Evolutionary conservation across 2,113 vertebrate genomes (phyloP), one percentile per base, ranked within the genome.

Genomic region (Falco punctatus): DNA sequence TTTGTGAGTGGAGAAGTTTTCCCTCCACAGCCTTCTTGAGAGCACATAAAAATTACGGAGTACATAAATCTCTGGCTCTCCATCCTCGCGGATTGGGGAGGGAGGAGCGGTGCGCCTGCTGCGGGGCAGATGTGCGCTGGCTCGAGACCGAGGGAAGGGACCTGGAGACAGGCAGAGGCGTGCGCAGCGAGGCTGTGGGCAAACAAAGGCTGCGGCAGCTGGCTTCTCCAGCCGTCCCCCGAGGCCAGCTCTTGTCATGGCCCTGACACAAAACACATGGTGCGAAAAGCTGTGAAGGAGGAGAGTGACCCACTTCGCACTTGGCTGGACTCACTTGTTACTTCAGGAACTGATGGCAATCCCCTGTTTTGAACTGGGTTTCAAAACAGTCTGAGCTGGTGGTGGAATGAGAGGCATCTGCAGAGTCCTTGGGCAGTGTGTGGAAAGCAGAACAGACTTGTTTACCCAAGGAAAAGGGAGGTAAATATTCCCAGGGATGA

Each of bases 1-100:
- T 98, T 98, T 96, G 97, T 75, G 90, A 94, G 94, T 13, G 92
- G 96, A 4, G 35, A 93, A 98, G 94, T 75, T 94, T 61, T 97
- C 97, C 95, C 93, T 97, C 49, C 44, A 42, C 84, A 52, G 79
- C 84, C 79, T 97, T 86, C 92, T 79, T 49, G 93, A 94, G 92
- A 98, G 92, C 88, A 57, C 96, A 91, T 94, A 94, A 96, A 95
- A 97, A 91, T 20, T 11, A 30, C 14, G 33, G 96, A 98, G 93
- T 93, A 66, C 94, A 93, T 97, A 97, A 97, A 97, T 96, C 97
- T 92, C 90, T 91, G 83, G 90, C 92, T 85, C 71, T 74, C 67
- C 44, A 20, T 93, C 86, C 96, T 62, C 58, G 5, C 22, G 88
- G 94, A 27, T 69, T 3, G 2, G 87, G 92, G 92, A 81, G 91